Evolutionary conservation across 2,888 invertebrate species (phyloP).

Genomic region (Julus scandinavius): DNA sequence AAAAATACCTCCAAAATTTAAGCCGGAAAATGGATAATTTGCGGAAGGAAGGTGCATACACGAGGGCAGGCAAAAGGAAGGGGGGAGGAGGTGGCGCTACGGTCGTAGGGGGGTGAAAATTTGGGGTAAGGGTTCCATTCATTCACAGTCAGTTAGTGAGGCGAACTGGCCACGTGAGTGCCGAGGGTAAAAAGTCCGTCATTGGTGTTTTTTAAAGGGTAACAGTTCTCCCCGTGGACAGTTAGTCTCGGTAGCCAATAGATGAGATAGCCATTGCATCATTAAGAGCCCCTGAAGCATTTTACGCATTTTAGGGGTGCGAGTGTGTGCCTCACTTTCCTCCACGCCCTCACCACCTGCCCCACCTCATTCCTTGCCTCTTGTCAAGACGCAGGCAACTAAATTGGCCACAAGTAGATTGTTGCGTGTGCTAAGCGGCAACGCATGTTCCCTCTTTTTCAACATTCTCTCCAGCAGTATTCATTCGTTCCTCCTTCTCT

Average conservation of each 20-base stretch:
- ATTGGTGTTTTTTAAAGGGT: background rate
- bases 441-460: background rate
- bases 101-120: background rate
- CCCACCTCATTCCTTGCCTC: constrained; percentile 46
- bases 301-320: background rate
- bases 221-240: background rate
- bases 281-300: background rate
- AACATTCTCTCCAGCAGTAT: background rate
- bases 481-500: background rate
- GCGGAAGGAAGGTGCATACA: constrained; percentile 50
- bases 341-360: constrained; percentile 48
- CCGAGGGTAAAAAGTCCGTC: background rate
- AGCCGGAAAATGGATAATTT: constrained; percentile 54
- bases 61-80: background rate
- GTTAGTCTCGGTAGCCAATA: constrained; percentile 26
- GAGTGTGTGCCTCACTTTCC: constrained; percentile 12
- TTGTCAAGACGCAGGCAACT: constrained; percentile 22
- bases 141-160: constrained; percentile 35
- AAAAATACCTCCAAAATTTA: constrained; percentile 15
- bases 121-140: constrained; percentile 19
- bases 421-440: background rate
- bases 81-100: constrained; percentile 36
- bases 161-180: constrained; percentile 20
- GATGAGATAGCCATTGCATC: background rate
- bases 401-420: constrained; percentile 38